Base-by-base conservation (phyloP, 2,888 invertebrate species). In the Alitta virens region DNA sequence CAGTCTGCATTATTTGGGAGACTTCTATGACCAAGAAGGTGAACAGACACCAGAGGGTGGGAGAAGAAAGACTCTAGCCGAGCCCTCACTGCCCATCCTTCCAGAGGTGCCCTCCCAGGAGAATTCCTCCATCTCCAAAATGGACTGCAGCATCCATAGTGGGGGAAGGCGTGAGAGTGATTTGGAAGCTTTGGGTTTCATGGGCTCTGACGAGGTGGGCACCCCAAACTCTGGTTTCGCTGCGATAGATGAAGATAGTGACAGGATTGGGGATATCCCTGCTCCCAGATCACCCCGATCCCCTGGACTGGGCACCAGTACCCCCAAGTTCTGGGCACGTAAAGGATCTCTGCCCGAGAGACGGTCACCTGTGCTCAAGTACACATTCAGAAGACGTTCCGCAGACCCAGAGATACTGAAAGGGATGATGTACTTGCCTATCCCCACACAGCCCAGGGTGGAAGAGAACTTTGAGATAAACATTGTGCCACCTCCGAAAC, bases 91-190 rank as follows among this genome's bases (percentile, higher is more conserved):
- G 9, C 59, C 59, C 1, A 49, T 59, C 16, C 52, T 59, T 3
- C 59, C 46, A 24, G 59, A 59, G 18, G 46, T 23, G 26, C 59
- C 59, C 1, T 59, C 59, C 3, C 51, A 51, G 59, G 59, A 59
- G 52, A 59, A 59, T 25, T 51, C 40, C 38, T 59, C 59, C 5
- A 14, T 59, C n/a, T 59, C 59, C 21, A 25, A 51, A 12, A 49
- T 27, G 5, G 59, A 59, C 42, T 49, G 49, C 52, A 51, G 51
- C 42, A 40, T 51, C 2, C 59, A 49, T 16, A 59, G 59, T 24
- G 24, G 46, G 2, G 59, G 59, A 2, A n/a, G 46, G 7, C 21
- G 46, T 3, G 46, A 46, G 46, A 46, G 46, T 46, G 46, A 46
- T 5, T 21, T 18, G 21, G 46, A 46, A 7, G 21, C 46, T 7